Evolutionary conservation across 2,888 invertebrate genomes (phyloP).

Genomic region (Lutraria lutraria): DNA sequence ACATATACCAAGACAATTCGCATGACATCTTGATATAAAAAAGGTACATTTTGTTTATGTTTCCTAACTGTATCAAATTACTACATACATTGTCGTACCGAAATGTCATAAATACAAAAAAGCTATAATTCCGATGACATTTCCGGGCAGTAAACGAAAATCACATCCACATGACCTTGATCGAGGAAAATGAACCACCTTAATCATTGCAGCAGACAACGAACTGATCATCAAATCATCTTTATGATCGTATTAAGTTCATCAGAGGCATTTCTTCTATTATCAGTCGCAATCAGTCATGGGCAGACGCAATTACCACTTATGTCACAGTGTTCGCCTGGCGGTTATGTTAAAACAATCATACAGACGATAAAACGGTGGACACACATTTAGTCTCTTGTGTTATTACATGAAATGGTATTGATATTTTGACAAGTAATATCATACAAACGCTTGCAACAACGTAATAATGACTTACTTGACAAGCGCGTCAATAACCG

Average conservation of each 20-base stretch:
- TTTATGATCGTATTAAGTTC: background rate
- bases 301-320: background rate
- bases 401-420: background rate
- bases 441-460: background rate
- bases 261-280: background rate
- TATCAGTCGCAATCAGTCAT: background rate
- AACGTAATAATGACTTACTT: background rate
- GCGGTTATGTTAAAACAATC: background rate
- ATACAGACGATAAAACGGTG: background rate
- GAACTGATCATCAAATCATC: background rate
- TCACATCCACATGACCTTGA: background rate
- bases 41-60: too few relatives aligned
- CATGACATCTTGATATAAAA: too few relatives aligned
- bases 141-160: background rate
- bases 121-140: background rate
- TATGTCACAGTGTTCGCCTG: background rate
- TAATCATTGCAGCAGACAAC: background rate
- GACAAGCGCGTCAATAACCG: background rate
- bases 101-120: background rate
- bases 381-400: background rate
- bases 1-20: too few relatives aligned
- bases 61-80: too few relatives aligned
- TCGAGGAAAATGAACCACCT: background rate
- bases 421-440: background rate
- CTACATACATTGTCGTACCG: background rate